Evolutionary conservation across 1,140 invertebrate genomes (phyloP), one percentile per base, ranked within the genome.

Genomic region (Drosophila pectinifera): DNA sequence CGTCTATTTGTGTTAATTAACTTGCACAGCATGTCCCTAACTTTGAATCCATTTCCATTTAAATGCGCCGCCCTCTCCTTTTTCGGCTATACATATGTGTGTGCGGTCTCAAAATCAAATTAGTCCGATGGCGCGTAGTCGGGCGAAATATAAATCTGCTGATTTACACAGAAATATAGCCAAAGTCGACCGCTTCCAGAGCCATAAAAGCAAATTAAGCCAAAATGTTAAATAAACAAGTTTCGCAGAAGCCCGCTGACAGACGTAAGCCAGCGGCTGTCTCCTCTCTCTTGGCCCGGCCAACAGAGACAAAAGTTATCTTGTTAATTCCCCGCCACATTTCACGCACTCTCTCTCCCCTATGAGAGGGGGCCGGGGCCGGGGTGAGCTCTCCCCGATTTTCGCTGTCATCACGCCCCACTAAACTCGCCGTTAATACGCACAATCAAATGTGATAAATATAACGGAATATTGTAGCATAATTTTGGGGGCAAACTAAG

Each of bases 221-320:
- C 85, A 90, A 89, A 89, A 88, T 89, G 85, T 89, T 89, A 90
- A 84, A 88, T 89, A 90, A 89, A 89, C 85, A 89, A 89, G 73
- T 84, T 89, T 83, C 58, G 61, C 48, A 39, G 65, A 70, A 70
- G 62, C 51, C 46, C 61, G 68, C 56, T 63, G 73, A 85, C 65
- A 80, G 73, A 20, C 75, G 41, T 51, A 78, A 84, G 72, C 51
- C 72, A 80, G 38, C 53, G 51, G 24, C 55, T 56, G 42, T 34
- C 45, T 45, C n/a, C n/a, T 56, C 16, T 11, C 41, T 46, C 16
- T 28, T 22, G 26, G 14, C 24, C 34, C 42, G 38, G 38, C 45
- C 24, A 31, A 24, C 55, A 72, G 54, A 78, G 69, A 75, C 65
- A 77, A 88, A 86, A 88, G 70, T 88, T 88, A 88, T 88, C 83